These are phyloP conservation scores for Drosophila nikananu DNA, from an alignment of 1,140 invertebrate species.

Conservation along the genomic window DNA sequence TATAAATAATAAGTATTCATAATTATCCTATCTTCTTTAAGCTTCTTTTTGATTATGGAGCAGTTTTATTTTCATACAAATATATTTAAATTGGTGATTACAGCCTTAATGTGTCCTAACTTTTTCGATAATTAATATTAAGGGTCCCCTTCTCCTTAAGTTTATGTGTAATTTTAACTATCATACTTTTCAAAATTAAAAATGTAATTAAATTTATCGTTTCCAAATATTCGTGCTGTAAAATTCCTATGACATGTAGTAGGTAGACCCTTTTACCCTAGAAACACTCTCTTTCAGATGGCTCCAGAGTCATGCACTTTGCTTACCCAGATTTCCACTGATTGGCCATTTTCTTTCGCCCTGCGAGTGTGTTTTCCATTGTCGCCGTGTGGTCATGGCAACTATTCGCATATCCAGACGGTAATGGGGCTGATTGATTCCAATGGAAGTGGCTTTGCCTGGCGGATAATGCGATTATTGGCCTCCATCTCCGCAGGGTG, in stretches of 20 bases:
- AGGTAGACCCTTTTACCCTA: not conserved
- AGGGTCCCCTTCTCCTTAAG: too few relatives aligned
- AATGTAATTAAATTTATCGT: too few relatives aligned
- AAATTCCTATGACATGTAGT: not conserved
- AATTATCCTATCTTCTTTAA: too few relatives aligned
- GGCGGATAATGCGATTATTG: slow-evolving; percentile 69
- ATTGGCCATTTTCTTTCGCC: slow-evolving; percentile 54
- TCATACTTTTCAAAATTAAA: too few relatives aligned
- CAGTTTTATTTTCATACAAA: too few relatives aligned
- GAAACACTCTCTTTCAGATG: not conserved
- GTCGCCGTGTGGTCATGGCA: slow-evolving; percentile 47
- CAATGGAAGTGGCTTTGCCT: slow-evolving; percentile 68
- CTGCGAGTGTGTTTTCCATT: slow-evolving; percentile 4
- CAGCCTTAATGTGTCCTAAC: not conserved
- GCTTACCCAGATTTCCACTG: slow-evolving; percentile 49
- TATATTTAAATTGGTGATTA: not conserved
- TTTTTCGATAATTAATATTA: too few relatives aligned
- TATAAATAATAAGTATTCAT: too few relatives aligned
- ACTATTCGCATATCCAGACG: slow-evolving; percentile 40
- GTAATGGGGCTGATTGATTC: slow-evolving; percentile 74
- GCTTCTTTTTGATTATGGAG: too few relatives aligned
- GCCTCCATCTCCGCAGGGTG: slow-evolving; percentile 44
- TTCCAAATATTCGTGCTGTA: too few relatives aligned
- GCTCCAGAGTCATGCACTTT: slow-evolving; percentile 39
- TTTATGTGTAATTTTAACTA: too few relatives aligned